Base-by-base conservation (phyloP, 1,140 invertebrate genomes). In the Mylabris phalerata region DNA sequence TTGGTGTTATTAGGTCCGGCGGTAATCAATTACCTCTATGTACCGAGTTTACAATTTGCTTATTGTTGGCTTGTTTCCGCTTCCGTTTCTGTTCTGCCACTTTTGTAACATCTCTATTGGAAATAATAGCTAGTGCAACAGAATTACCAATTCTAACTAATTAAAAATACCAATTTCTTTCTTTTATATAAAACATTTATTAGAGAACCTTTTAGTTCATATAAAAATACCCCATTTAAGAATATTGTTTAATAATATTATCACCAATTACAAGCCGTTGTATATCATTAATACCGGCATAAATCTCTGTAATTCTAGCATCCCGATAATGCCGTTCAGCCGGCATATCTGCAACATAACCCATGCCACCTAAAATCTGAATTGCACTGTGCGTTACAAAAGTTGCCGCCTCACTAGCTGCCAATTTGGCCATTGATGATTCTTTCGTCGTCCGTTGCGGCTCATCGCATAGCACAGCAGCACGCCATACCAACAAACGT, bases 231-330 rank as follows among this genome's bases (percentile, higher is more conserved):
- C 19, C 19, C 1, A 2, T 42, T 42, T 11, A 42, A 10, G 41
- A 42, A 49, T 66, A 86, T 71, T 91, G 85, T 75, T 90, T 91
- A 13, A 89, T 75, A 44, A 92, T 64, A 68, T 82, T 82, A 24
- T 79, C 80, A 39, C 91, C 89, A 62, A 98, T 92, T 1, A 97
- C 85, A 3, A 94, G 77, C 68, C 86, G 84, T 76, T 95, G 93
- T 66, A 98, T 92, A 77, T 98, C 93, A 50, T 89, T 93, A 2
- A 93, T 94, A 67, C 92, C 83, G 75, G 92, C 89, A 73, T 92
- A 92, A 65, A 92, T 91, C 74, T 92, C 88, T 3, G 89, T 92
- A 56, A 91, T 90, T 63, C 89, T 76, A 0, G 90, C 88, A 73
- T 92, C 90, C 62, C 90, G 79, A 74, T 93, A 97, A 76, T 93